Evolutionary conservation across 2,113 vertebrate genomes (phyloP), one percentile per base, ranked within the genome.

Genomic region (Sula dactylatra): DNA sequence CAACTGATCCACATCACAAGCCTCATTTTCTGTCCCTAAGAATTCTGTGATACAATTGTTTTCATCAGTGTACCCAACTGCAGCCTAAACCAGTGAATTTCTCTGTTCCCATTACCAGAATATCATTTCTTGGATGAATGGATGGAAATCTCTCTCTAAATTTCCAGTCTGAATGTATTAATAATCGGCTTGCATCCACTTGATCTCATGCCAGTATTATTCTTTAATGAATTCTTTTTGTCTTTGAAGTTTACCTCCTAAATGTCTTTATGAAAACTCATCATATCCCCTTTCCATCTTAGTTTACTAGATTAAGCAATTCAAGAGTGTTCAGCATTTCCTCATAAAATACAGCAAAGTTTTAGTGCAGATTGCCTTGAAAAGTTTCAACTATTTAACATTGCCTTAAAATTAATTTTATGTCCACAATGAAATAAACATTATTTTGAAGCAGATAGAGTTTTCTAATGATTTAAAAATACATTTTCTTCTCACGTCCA

Each of bases 1-100:
- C 82, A 85, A 96, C 92, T 96, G 96, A 97, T 97, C 92, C 93
- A 66, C 93, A 97, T 96, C 96, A 97, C 93, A 95, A 97, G 96
- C 94, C 84, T 93, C 22, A 34, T 95, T 94, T 94, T 97, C 92
- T 94, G 84, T 90, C 93, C 82, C 94, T 93, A 96, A 91, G 94
- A 90, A 94, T 92, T 88, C 94, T 77, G 94, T 16, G n/a, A 83
- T 89, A 80, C 78, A 93, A 88, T 96, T 0, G 2, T 54, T 97
- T 91, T 90, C 74, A 38, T 82, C 54, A 93, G 52, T 0, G 1
- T 16, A 64, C 45, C 8, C 50, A 81, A 72, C 56, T 54, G 67
- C 62, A 88, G 62, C 66, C 49, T 65, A 29, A 42, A 86, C 1
- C 66, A 64, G 54, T 34, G 10, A 66, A 56, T 65, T 90, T 67